Conservation (phyloP, 2,113 vertebrate species). For the Ceuthmochares aereus region DNA sequence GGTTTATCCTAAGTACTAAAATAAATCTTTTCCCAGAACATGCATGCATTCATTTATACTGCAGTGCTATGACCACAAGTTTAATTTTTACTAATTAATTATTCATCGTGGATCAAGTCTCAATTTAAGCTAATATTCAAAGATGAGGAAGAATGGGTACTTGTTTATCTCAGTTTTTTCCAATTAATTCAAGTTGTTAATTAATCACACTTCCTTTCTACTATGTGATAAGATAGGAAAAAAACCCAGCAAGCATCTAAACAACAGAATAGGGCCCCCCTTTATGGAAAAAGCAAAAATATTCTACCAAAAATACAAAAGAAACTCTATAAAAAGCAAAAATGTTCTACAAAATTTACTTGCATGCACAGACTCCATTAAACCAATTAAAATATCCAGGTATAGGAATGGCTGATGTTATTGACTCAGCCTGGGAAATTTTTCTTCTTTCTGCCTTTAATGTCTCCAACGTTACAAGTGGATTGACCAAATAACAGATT, state of each 20-base stretch:
- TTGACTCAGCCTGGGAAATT: background rate
- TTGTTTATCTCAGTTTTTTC: constrained; percentile 11
- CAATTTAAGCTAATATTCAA: background rate
- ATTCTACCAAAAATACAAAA: background rate
- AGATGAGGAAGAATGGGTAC: background rate
- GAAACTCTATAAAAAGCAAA: background rate
- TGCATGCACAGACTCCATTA: background rate
- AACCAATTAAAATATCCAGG: background rate
- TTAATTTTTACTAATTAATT: constrained; percentile 42
- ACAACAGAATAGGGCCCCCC: background rate
- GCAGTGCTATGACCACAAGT: background rate
- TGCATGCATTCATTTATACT: background rate
- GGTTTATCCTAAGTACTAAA: background rate
- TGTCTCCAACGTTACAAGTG: background rate
- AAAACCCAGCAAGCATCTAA: background rate
- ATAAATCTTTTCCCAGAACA: background rate
- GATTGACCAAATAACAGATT: background rate
- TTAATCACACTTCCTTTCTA: constrained; percentile 11
- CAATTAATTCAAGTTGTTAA: constrained; percentile 43
- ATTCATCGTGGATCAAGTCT: background rate
- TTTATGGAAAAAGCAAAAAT: background rate
- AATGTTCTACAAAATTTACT: background rate
- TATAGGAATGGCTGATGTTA: background rate
- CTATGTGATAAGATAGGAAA: background rate
- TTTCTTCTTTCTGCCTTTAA: background rate